phyloP scores from a whole-genome alignment of 2,113 vertebrate genomes.

The Pipa parva region DNA sequence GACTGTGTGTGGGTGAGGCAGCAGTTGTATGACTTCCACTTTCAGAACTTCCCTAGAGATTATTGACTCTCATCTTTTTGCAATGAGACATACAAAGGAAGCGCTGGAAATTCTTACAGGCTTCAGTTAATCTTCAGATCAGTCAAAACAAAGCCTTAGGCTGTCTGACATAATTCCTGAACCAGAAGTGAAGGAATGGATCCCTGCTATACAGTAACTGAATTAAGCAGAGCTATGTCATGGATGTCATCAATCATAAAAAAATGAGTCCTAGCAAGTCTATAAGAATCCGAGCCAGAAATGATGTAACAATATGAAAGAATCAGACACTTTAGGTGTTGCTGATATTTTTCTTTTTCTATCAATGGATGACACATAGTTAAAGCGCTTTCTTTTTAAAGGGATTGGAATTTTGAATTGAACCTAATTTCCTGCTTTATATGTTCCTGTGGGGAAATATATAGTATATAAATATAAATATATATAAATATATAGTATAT shows the following conservation, averaged over 20 bases:
- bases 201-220: background rate
- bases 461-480: too few species aligned
- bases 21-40: background rate
- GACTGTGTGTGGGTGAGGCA: slow-evolving; percentile 5
- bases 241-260: slow-evolving; percentile 1
- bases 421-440: too few species aligned
- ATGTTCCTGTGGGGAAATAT: too few species aligned
- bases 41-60: background rate
- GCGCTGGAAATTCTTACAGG: background rate
- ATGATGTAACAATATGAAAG: too few species aligned
- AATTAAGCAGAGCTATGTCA: background rate
- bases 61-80: slow-evolving; percentile 8
- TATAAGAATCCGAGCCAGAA: too few species aligned
- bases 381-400: too few species aligned
- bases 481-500: too few species aligned
- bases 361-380: too few species aligned
- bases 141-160: slow-evolving; percentile 7
- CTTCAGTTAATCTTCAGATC: slow-evolving; percentile 2
- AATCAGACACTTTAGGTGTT: too few species aligned
- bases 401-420: too few species aligned
- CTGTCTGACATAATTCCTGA: slow-evolving; percentile 4
- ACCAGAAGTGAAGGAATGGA: background rate
- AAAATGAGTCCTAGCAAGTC: too few species aligned
- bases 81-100: background rate
- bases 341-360: too few species aligned